Base-by-base conservation (phyloP, 2,888 invertebrate species). In the Hirtodrosophila alboralis region DNA sequence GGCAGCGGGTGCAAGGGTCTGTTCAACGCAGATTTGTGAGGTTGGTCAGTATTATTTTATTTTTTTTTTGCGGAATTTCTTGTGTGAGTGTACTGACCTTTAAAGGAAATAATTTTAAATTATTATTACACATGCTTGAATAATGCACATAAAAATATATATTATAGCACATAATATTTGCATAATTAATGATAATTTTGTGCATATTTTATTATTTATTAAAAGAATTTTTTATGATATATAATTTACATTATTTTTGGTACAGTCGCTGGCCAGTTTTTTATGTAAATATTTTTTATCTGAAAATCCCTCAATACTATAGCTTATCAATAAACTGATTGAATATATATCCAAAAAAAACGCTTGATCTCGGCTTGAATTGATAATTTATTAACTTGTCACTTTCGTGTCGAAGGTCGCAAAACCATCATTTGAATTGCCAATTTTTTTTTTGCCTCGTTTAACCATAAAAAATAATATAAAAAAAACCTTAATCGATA, bases 361-460 rank as follows among this genome's bases (percentile, higher is more conserved):
- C 30, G 31, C 14, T 58, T 51, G 69, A 69, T 65, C 69, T 65
- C 40, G 56, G 52, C 56, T 38, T 33, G 43, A 58, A 49, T 44
- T 51, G 28, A 61, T 62, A 14, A 70, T 70, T 66, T 66, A 70
- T 70, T 37, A 51, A 57, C 66, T 52, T 60, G 59, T 64, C 68
- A 56, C 69, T 64, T 37, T 10, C 37, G 52, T 75, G 58, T 66
- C 69, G 83, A 80, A 80, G 78, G 81, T 72, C 76, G 61, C 60
- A 30, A n/a, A n/a, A 67, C 44, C 58, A 74, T 61, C 59, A 60
- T 68, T 80, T 75, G 68, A 74, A 68, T 75, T 70, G 79, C 70
- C 70, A 72, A 81, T 73, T 56, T 75, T 49, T 57, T 23, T 53
- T 66, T 41, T 47, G 58, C 34, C 58, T 65, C 49, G 38, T 38